Evolutionary conservation across 2,888 invertebrate species (phyloP).

Genomic region (Tenthredo livida): DNA sequence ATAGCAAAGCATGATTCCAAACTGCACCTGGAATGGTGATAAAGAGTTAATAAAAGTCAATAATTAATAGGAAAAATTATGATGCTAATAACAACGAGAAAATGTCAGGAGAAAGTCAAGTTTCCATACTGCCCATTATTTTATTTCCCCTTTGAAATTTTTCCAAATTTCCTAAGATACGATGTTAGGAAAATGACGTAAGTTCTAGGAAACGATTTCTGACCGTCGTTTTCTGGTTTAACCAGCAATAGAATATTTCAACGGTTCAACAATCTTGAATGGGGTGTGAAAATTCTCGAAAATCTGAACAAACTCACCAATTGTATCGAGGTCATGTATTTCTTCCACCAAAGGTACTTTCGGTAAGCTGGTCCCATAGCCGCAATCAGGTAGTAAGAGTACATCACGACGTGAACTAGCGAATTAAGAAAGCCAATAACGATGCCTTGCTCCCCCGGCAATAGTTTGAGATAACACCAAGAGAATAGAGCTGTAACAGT

Average conservation of each 20-base stretch:
- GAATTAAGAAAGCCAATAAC: slow-evolving; percentile 87
- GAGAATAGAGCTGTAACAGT: slow-evolving; percentile 74
- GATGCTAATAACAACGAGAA: background rate
- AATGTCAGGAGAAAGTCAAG: background rate
- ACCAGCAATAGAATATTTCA: too few species aligned
- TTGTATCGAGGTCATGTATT: slow-evolving; percentile 90
- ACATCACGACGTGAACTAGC: slow-evolving; percentile 90
- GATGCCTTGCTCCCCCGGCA: slow-evolving; percentile 85
- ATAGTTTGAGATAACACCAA: slow-evolving; percentile 79
- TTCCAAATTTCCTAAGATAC: too few species aligned
- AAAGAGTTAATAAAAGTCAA: background rate
- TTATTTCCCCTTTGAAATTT: too few species aligned
- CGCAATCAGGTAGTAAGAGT: slow-evolving; percentile 88
- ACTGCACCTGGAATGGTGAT: slow-evolving; percentile 81
- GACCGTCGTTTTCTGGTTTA: too few species aligned
- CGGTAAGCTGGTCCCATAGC: slow-evolving; percentile 87
- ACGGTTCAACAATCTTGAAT: background rate
- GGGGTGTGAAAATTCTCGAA: background rate
- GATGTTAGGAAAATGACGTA: too few species aligned
- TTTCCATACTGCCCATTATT: background rate
- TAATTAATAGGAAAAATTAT: background rate
- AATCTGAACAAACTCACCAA: slow-evolving; percentile 79
- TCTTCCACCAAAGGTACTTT: slow-evolving; percentile 92
- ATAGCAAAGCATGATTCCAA: slow-evolving; percentile 84
- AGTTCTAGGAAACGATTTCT: too few species aligned